Base-by-base conservation (phyloP, 2,888 invertebrate genomes). In the Eupithecia abbreviata region DNA sequence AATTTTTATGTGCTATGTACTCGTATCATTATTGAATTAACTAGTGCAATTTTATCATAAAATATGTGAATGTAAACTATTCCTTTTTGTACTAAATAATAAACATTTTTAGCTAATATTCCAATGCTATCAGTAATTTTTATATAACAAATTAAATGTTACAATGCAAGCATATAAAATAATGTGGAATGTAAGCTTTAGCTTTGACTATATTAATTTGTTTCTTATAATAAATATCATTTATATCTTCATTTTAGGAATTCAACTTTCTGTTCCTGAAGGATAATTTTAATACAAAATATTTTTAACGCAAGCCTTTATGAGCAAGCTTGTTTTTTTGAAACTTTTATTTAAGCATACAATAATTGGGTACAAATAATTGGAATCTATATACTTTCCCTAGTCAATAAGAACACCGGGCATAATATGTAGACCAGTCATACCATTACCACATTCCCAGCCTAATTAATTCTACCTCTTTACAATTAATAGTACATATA, bases 161-260 rank as follows among this genome's bases (percentile, higher is more conserved):
- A 30, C 1, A 30, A 30, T 30, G 30, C 30, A 30, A 30, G 30
- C 65, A 7, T 66, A 65, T 66, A 66, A 15, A 66, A 66, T 66
- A 66, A 66, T 42, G 15, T 30, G 65, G 66, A 66, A 66, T 66
- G 66, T 66, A 42, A 66, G 66, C 66, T 13, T 66, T 42, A 66
- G 66, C 66, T 13, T 66, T 42, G 66, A 66, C 66, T 66, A 66
- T 42, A 2, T 15, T 42, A 9, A 58, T 66, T 66, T 42, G 3
- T 42, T 42, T 42, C 66, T 12, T 10, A 62, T 51, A 51, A 51
- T 15, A 12, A 12, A 62, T 62, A 62, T 18, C 12, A 62, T 62
- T 12, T 0, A 62, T 30, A 58, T 7, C 30, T 30, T 30, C 30
- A 30, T 30, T 30, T 30, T 30, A 30, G 30, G 30, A 30, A 30